Conservation (phyloP, 2,888 invertebrate genomes). For the Meteorus colon region DNA sequence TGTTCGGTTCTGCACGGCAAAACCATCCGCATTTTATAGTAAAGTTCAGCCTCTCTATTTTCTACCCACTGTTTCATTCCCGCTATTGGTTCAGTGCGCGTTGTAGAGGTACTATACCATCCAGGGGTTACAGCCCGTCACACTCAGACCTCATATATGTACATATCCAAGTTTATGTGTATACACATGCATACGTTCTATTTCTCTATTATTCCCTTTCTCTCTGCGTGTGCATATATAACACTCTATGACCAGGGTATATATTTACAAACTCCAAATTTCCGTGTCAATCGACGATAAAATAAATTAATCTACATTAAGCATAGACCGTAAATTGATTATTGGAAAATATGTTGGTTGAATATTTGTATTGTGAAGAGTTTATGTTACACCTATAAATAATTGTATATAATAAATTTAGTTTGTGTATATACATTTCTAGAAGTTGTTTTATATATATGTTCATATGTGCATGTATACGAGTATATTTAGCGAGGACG, state of each 20-base stretch:
- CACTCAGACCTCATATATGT: slow-evolving; percentile 14
- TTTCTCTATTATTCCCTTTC: slow-evolving; percentile 19
- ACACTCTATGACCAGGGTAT: not conserved
- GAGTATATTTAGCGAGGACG: slow-evolving; percentile 3
- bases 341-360: not conserved
- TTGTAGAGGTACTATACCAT: not conserved
- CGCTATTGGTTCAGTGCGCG: not conserved
- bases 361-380: not conserved
- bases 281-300: slow-evolving; percentile 31
- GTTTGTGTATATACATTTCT: not conserved
- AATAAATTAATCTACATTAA: slow-evolving; percentile 24
- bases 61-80: slow-evolving; percentile 24
- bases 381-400: slow-evolving; percentile 3
- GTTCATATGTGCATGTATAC: not conserved
- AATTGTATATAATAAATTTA: not conserved
- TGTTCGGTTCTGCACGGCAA: slow-evolving; percentile 5
- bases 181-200: slow-evolving; percentile 13
- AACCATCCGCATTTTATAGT: slow-evolving; percentile 16
- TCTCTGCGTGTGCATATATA: slow-evolving; percentile 2
- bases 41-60: slow-evolving; percentile 17
- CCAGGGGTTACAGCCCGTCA: slow-evolving; percentile 28
- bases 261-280: slow-evolving; percentile 31
- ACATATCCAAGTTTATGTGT: not conserved
- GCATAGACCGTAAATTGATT: not conserved
- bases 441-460: not conserved